Base-by-base conservation (phyloP, 2,113 vertebrate species). In the Plecotus auritus region DNA sequence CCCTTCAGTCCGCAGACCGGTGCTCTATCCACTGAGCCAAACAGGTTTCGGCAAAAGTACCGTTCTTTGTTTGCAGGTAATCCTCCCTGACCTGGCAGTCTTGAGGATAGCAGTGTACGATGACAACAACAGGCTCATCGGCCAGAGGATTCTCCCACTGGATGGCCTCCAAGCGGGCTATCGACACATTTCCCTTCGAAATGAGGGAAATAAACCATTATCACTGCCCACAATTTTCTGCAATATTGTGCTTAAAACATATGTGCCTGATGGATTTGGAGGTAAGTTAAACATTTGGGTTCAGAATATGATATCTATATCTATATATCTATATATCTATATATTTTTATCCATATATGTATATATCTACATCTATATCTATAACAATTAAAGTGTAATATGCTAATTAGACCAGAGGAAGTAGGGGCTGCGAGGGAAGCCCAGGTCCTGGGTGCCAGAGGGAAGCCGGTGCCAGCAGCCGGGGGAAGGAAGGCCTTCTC, bases 201-300 rank as follows among this genome's bases (percentile, higher is more conserved):
- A 99, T 16, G 99, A 99, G 94, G 99, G 99, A 96, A 99, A 99
- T 98, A 99, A 99, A 92, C 99, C 99, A 0, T 98, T 99, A 81
- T 99, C 99, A 6, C 98, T 99, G 92, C 99, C 99, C 90, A 99
- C 99, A 0, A 98, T 99, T 97, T 99, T 99, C 99, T 99, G 99
- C 98, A 99, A 99, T 98, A 99, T 99, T 97, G 99, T 99, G 91
- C 99, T 99, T 82, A 99, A 99, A 98, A 99, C 99, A 81, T 99
- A 99, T 0, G 99, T 99, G 94, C 99, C 99, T 92, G 99, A 99
- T 82, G 99, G 99, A 30, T 99, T 99, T 76, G 99, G 99, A 98
- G 99, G 99, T 99, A 98, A 99, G 98, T 69, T 5, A 26, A 96
- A 85, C 40, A 42, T 88, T 51, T 86, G 4, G 10, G 40, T 88